Evolutionary conservation across 1,140 invertebrate genomes (phyloP).

Genomic region (Semibalanus balanoides): DNA sequence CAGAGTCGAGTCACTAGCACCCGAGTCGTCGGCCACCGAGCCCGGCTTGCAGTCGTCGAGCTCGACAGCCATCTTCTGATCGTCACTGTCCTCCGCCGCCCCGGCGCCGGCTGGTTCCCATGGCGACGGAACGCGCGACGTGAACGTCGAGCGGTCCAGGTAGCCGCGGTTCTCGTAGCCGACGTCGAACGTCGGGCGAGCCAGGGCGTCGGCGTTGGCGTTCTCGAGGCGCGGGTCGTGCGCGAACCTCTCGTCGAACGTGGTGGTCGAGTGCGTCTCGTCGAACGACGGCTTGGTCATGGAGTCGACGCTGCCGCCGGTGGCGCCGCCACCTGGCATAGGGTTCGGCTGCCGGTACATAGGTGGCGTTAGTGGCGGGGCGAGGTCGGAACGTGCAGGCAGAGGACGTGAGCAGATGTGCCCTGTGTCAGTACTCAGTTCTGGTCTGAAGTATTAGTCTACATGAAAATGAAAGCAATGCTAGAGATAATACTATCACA

Average conservation of each 20-base stretch:
- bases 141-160: conserved; percentile 16
- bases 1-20: background rate
- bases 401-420: background rate
- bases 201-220: conserved; percentile 22
- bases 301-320: background rate
- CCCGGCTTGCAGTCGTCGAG: background rate
- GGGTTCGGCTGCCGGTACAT: background rate
- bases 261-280: background rate
- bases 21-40: background rate
- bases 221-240: conserved; percentile 25
- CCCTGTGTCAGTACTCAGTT: no score
- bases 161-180: conserved; percentile 27
- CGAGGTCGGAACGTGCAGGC: background rate
- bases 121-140: conserved; percentile 6
- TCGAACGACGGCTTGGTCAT: background rate
- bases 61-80: background rate
- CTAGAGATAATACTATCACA: background rate
- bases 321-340: background rate
- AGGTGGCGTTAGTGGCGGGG: background rate
- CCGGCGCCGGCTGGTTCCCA: background rate
- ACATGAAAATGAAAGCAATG: no score
- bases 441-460: no score
- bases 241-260: conserved; percentile 14
- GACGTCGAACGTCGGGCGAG: conserved; percentile 26
- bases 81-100: background rate